phyloP scores from a whole-genome alignment of 1,140 invertebrate species.

The Tetramorium alpestre region DNA sequence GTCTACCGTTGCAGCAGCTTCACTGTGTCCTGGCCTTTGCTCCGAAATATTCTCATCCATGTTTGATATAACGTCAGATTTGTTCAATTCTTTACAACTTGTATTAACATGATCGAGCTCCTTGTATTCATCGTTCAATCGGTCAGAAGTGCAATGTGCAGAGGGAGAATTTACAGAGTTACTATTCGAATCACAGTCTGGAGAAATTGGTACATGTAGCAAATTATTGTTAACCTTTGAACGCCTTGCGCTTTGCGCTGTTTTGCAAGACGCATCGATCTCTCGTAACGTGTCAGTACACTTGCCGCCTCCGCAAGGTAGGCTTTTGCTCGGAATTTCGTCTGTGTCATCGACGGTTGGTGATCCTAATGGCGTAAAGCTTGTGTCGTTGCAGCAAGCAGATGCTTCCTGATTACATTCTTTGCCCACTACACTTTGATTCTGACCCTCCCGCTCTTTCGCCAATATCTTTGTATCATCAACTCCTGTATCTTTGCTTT shows the following conservation, averaged over 20 bases:
- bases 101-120: slow-evolving; percentile 1
- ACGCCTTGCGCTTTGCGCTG: neutral
- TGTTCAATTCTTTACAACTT: neutral
- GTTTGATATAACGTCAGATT: neutral
- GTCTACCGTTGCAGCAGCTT: neutral
- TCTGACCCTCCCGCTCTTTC: neutral
- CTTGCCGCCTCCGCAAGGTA: neutral
- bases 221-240: slow-evolving; percentile 28
- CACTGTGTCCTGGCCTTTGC: neutral
- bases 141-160: neutral
- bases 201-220: neutral
- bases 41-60: slow-evolving; percentile 7
- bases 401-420: neutral
- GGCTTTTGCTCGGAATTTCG: neutral
- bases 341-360: neutral
- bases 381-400: neutral
- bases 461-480: neutral
- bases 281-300: neutral
- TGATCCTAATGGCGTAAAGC: neutral
- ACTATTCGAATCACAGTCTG: slow-evolving; percentile 50
- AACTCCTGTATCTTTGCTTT: neutral
- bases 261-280: neutral
- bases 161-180: slow-evolving; percentile 11
- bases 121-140: neutral
- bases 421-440: no score